Base-by-base conservation (phyloP, 2,888 invertebrate species). In the Drosophila putrida region DNA sequence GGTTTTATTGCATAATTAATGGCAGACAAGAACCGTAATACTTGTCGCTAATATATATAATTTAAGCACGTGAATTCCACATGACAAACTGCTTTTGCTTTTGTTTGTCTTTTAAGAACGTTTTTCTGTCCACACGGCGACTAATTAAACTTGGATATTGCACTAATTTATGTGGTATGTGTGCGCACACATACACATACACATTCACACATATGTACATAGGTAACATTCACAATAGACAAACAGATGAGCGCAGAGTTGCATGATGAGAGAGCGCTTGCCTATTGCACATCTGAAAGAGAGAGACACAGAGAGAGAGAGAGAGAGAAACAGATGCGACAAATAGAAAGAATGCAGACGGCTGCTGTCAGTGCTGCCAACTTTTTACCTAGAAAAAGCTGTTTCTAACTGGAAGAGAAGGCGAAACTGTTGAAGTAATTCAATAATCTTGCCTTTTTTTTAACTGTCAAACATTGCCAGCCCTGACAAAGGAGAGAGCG, bases 1-100 rank as follows among this genome's bases (percentile, higher is more conserved):
- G 53, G 58, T 60, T 65, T 65, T 79, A 87, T 82, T 82, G 82
- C 82, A 82, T 82, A 82, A 82, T 82, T 84, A 76, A 84, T 73
- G 70, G 46, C 51, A 51, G 50, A 28, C 47, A 46, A 35, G 49
- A 35, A 49, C 41, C 51, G 61, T 44, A 20, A 20, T 53, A 44
- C 47, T 50, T 39, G 31, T 4, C 51, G 43, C 35, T 50, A 13
- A 60, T 65, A 63, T 75, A 63, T 75, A 84, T 65, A 75, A 78
- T 80, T 73, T 64, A 80, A 63, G 60, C 46, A 58, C 47, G 33
- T 38, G 39, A 31, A 28, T 43, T 10, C 11, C 39, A 49, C n/a
- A 6, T 46, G 41, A 8, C 36, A 59, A 50, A 36, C 43, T 9
- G 51, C 41, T 51, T 41, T 47, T 5, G 36, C 44, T 60, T 20